Conservation (phyloP, 2,113 vertebrate genomes). For the Sialia sialis region DNA sequence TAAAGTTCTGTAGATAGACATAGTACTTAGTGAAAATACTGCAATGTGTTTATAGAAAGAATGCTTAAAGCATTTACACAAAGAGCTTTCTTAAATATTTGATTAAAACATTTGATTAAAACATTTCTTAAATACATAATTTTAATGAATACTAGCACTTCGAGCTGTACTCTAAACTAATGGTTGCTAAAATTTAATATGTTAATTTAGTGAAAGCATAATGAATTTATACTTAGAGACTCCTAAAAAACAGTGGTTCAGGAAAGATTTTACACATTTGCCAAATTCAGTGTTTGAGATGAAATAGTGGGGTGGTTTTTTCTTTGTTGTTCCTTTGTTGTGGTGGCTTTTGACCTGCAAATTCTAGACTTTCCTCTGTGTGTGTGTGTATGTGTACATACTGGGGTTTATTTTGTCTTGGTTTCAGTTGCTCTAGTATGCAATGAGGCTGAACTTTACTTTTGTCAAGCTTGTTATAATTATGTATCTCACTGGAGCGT, state of each 20-base stretch:
- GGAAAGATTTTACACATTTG: not conserved
- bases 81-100: not conserved
- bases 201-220: not conserved
- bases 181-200: slow-evolving; percentile 12
- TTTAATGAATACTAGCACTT: slow-evolving; percentile 4
- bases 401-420: slow-evolving; percentile 31
- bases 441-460: slow-evolving; percentile 52
- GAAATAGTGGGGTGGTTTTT: not conserved
- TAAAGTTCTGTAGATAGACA: not conserved
- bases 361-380: slow-evolving; percentile 9
- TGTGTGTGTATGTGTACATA: not conserved
- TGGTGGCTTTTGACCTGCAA: slow-evolving; percentile 49
- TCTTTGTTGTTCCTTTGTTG: slow-evolving; percentile 32
- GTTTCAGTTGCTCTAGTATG: slow-evolving; percentile 58
- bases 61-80: not conserved
- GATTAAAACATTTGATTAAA: not conserved
- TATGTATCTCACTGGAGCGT: slow-evolving; percentile 37
- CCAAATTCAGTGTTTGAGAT: not conserved
- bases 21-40: not conserved
- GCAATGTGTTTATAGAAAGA: not conserved
- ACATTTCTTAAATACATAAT: not conserved
- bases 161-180: slow-evolving; percentile 22
- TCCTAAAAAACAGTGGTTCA: not conserved
- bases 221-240: not conserved
- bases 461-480: slow-evolving; percentile 39